These are phyloP conservation scores for Autographa gamma DNA, from an alignment of 2,888 invertebrate genomes.

Conservation along the genomic window DNA sequence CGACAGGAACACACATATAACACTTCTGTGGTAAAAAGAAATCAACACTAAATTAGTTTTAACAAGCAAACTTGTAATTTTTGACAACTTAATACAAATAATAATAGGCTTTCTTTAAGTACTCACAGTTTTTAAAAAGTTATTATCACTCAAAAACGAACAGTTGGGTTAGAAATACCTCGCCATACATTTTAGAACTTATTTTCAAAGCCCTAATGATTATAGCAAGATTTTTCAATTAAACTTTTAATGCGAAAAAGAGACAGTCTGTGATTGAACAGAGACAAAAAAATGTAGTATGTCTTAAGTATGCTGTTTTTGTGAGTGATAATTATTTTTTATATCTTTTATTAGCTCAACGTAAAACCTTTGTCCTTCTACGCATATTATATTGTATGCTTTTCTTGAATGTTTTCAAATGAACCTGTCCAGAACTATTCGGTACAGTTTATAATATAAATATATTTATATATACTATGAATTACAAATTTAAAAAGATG, in stretches of 20 bases:
- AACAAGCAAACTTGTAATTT: background rate
- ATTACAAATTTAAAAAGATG: constrained; percentile 16
- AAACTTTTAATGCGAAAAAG: too few species aligned
- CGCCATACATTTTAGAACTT: too few species aligned
- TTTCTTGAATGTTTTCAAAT: constrained; percentile 11
- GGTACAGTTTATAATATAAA: constrained; percentile 11
- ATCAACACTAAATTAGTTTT: background rate
- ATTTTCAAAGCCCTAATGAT: too few species aligned
- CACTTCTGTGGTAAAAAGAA: background rate
- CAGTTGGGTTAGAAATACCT: background rate
- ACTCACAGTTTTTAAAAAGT: too few species aligned
- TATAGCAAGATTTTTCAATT: too few species aligned
- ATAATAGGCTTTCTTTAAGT: background rate
- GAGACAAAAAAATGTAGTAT: too few species aligned
- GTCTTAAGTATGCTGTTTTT: background rate
- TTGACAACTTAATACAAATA: background rate
- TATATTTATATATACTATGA: constrained; percentile 18
- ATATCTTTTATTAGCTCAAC: background rate
- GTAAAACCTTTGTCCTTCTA: background rate
- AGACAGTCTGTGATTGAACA: too few species aligned
- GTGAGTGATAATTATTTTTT: background rate
- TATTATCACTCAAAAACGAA: background rate
- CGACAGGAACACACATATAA: too few species aligned
- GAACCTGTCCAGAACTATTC: constrained; percentile 50
- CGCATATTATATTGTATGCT: background rate